Conservation (phyloP, 2,888 invertebrate genomes). For the Eledone cirrhosa region DNA sequence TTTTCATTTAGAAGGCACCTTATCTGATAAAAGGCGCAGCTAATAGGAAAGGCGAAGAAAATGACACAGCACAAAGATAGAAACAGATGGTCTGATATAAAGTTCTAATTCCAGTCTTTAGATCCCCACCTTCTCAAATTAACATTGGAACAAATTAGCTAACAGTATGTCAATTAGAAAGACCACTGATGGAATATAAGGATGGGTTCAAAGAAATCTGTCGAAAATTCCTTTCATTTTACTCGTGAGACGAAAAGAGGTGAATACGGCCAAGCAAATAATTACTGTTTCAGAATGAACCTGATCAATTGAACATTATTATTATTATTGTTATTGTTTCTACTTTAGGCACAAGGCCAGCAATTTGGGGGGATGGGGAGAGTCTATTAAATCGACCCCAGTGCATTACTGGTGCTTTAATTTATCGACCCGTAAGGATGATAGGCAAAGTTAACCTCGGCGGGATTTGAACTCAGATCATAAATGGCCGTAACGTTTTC, state of each 20-base stretch:
- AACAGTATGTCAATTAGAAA: constrained; percentile 25
- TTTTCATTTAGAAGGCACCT: constrained; percentile 21
- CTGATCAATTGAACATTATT: background rate
- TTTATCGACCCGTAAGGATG: too few species aligned
- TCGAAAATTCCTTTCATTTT: background rate
- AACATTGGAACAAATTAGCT: constrained; percentile 24
- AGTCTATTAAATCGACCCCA: too few species aligned
- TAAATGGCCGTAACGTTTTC: background rate
- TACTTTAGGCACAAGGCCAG: too few species aligned
- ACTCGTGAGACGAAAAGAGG: background rate
- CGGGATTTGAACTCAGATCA: too few species aligned
- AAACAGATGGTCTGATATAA: constrained; percentile 21
- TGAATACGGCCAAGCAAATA: background rate
- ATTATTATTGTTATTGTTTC: too few species aligned
- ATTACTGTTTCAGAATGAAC: background rate
- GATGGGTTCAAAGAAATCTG: background rate
- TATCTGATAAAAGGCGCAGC: constrained; percentile 22
- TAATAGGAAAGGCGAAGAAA: constrained; percentile 27
- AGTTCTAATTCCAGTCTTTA: constrained; percentile 13
- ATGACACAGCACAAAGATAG: constrained; percentile 23
- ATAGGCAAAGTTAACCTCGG: too few species aligned
- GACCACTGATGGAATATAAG: constrained; percentile 12
- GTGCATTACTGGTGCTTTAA: too few species aligned
- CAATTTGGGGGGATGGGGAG: too few species aligned
- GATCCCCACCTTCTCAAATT: constrained; percentile 16